Evolutionary conservation across 2,113 vertebrate genomes (phyloP).

Genomic region (Microcebus lehilahytsara): DNA sequence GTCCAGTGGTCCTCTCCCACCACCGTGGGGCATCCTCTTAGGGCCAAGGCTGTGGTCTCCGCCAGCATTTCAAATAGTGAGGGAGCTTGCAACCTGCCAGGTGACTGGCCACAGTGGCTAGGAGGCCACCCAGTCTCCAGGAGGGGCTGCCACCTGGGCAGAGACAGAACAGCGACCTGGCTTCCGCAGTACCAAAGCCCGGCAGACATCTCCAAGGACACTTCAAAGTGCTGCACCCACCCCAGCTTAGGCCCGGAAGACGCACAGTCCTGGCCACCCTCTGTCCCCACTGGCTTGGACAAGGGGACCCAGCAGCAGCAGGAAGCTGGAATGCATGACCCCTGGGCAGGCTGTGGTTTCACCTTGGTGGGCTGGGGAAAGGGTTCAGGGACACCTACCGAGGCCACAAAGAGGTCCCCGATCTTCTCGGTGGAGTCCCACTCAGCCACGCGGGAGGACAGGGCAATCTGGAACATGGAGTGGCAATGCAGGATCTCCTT

Average conservation of each 20-base stretch:
- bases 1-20: rapidly evolving
- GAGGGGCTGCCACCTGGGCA: not conserved
- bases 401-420: constrained; percentile 96
- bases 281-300: not conserved
- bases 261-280: not conserved
- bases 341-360: not conserved
- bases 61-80: rapidly evolving
- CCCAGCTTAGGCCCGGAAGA: not conserved
- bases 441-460: constrained; percentile 93
- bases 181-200: not conserved
- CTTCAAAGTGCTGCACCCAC: not conserved
- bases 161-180: not conserved
- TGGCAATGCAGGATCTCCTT: constrained; percentile 96
- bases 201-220: not conserved
- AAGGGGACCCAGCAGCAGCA: not conserved
- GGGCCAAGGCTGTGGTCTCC: not conserved
- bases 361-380: not conserved
- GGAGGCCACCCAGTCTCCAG: not conserved
- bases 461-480: constrained; percentile 97
- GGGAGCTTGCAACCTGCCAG: too few relatives aligned
- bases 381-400: constrained; percentile 78
- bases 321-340: not conserved
- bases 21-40: rapidly evolving
- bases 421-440: constrained; percentile 95
- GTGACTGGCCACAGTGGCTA: not conserved